A percentile compares a stretch with the other conserved stretches of the same genome.
phyloP scores from a whole-genome alignment of 2,113 vertebrate genomes.

The Albula glossodonta region DNA sequence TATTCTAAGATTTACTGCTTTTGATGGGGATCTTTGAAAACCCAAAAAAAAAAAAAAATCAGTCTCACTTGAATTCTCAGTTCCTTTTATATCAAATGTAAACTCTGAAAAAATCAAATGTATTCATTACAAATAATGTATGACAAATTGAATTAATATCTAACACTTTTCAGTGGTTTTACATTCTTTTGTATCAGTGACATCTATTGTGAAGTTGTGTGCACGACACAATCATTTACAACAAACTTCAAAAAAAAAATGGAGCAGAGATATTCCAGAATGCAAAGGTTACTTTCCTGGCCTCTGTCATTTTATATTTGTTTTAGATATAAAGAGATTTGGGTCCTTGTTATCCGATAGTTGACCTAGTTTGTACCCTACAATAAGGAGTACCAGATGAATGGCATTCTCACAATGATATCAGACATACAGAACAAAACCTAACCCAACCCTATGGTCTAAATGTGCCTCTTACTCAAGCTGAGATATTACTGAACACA shows the following conservation, averaged over 20 bases:
- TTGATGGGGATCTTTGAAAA: background rate
- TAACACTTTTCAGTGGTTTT: background rate
- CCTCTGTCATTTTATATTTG: background rate
- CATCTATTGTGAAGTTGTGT: background rate
- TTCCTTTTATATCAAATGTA: background rate
- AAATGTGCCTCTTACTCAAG: background rate
- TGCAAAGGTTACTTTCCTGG: background rate
- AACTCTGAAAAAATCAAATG: background rate
- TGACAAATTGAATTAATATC: background rate
- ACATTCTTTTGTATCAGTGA: background rate
- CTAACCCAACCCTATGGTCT: background rate
- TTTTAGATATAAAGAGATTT: background rate
- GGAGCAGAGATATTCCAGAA: background rate
- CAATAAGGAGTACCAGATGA: background rate
- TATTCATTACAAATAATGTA: background rate
- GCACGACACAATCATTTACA: background rate
- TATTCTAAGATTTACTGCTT: background rate
- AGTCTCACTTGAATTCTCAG: background rate
- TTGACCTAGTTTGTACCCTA: background rate
- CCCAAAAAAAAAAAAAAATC: background rate
- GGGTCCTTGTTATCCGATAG: background rate
- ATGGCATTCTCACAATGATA: background rate
- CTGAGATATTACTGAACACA: background rate
- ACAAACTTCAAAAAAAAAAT: background rate
- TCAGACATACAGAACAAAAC: background rate